Base-by-base conservation (phyloP, 2,113 vertebrate species). In the Pangasianodon hypophthalmus region DNA sequence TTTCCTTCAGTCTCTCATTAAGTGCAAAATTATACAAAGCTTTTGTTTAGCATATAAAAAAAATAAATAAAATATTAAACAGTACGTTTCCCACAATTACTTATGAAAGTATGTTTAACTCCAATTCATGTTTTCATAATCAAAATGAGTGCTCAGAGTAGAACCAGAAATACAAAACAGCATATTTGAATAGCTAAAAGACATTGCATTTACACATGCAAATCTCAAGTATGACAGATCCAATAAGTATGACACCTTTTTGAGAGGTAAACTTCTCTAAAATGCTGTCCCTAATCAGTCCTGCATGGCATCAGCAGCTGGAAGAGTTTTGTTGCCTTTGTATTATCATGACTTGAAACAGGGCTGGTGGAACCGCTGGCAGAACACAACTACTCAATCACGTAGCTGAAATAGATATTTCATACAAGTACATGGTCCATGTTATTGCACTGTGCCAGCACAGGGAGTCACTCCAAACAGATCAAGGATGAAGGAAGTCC, bases 21-120 rank as follows among this genome's bases (percentile, higher is more conserved):
- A 90, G 87, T 92, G 91, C 83, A 90, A 92, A 90, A 67, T 69
- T 37, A 79, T 26, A 87, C 56, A 86, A 81, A 80, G 60, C 87
- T 64, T 82, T 67, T 80, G 29, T 67, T 86, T 50, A 46, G 41
- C 19, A 69, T n/a, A n/a, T 46, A 88, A 73, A 9, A 26, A 71
- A 6, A 79, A 60, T 64, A 91, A 84, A 87, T 80, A 81, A 75
- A 67, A 54, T 29, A 52, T 87, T 13, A 87, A 29, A 56, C 71
- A 87, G 18, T 46, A 77, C 29, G 52, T 79, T 80, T 64, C 10
- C 44, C 46, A 86, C 44, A 69, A 58, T 44, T 62, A 44, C 54
- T 26, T 11, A 44, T 60, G 19, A 46, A 84, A 48, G 11, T 29
- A 50, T 9, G 29, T 50, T n/a, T 13, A 50, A 29, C 13, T 46